Evolutionary conservation across 2,113 vertebrate genomes (phyloP).

Genomic region (Crocuta crocuta): DNA sequence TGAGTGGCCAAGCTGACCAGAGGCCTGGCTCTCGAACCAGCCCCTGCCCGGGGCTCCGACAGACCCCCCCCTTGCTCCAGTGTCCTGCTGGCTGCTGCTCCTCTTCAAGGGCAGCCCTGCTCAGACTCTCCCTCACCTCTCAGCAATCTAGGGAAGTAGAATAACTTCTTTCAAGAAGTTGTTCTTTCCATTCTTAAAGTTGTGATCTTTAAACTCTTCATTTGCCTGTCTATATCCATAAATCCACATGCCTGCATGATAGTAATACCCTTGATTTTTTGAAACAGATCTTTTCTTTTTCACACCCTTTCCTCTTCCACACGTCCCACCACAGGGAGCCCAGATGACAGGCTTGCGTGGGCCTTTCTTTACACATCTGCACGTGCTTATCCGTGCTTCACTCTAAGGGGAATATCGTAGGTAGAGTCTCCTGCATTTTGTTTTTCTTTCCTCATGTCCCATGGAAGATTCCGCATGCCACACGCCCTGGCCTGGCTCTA

Average conservation of each 20-base stretch:
- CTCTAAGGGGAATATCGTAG: too few relatives aligned
- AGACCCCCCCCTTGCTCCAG: neutral
- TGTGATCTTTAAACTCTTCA: neutral
- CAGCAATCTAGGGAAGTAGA: neutral
- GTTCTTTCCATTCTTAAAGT: neutral
- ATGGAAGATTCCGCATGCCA: neutral
- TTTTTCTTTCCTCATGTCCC: neutral
- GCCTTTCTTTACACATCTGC: neutral
- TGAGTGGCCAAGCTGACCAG: rapidly evolving
- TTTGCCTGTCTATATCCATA: neutral
- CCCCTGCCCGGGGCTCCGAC: neutral
- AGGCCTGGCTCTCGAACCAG: neutral
- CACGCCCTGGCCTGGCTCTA: neutral
- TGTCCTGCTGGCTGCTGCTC: neutral
- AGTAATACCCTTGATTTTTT: neutral
- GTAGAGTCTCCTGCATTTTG: neutral
- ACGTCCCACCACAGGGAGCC: neutral
- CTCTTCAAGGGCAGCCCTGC: rapidly evolving
- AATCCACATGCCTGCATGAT: rapidly evolving
- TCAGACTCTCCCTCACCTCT: neutral
- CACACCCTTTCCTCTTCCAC: neutral
- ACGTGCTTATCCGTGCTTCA: rapidly evolving
- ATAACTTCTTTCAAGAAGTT: too few relatives aligned
- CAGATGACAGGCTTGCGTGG: rapidly evolving
- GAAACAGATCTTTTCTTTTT: neutral